phyloP scores from a whole-genome alignment of 2,113 vertebrate genomes.

The Cephalopholis sonnerati region DNA sequence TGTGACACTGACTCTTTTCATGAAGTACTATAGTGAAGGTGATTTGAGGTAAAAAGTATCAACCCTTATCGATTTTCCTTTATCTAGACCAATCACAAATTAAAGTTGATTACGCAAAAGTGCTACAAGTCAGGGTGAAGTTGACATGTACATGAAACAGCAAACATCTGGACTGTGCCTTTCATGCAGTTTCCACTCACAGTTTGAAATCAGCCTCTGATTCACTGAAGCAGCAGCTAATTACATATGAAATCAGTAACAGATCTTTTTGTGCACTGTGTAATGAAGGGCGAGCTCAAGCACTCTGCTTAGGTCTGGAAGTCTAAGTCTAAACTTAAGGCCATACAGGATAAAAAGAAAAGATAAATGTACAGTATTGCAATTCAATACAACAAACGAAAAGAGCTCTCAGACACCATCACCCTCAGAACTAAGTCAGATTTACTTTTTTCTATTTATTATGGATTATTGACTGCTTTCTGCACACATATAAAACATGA shows the following conservation, averaged over 20 bases:
- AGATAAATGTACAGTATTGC: no score
- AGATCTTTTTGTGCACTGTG: neutral
- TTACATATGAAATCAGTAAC: neutral
- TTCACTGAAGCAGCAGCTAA: neutral
- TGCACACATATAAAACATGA: no score
- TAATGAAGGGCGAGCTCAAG: neutral
- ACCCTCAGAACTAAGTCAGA: neutral
- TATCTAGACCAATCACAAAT: neutral
- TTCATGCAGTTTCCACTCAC: neutral
- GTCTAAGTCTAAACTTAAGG: neutral
- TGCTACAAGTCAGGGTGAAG: neutral
- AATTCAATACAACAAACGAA: no score
- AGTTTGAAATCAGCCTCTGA: neutral
- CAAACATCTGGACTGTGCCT: neutral
- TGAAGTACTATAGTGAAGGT: neutral
- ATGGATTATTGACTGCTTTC: no score
- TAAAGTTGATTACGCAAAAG: neutral
- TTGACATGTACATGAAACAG: neutral
- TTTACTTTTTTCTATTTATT: no score
- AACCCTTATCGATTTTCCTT: neutral
- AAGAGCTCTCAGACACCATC: no score
- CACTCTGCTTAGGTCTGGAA: neutral
- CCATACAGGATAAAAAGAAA: no score
- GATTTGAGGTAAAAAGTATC: conserved; percentile 2
- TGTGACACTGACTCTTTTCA: conserved; percentile 2